Percentiles rank a stretch among this genome's conserved stretches.
phyloP scores from a whole-genome alignment of 2,888 invertebrate species.

The Dexiosoma caninum region DNA sequence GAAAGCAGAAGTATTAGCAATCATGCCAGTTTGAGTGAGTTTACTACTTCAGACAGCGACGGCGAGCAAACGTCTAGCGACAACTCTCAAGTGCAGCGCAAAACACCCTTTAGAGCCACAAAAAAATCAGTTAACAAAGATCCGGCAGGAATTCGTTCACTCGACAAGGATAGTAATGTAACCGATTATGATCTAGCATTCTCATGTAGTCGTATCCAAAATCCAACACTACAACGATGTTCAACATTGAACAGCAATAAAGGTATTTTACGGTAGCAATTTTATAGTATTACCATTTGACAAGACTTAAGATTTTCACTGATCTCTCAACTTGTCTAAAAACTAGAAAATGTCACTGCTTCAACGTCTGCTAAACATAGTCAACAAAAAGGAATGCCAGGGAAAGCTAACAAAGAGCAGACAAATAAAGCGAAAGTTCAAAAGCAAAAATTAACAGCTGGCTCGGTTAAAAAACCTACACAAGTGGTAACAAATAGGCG shows the following conservation, averaged over 20 bases:
- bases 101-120: not conserved
- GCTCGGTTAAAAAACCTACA: not conserved
- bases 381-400: too few species aligned
- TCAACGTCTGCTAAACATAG: too few species aligned
- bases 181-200: conserved; percentile 65
- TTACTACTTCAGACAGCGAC: not conserved
- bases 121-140: not conserved
- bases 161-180: conserved; percentile 42
- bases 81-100: not conserved
- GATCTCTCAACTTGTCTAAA: too few species aligned
- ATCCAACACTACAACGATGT: conserved; percentile 35
- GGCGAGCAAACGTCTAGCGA: not conserved
- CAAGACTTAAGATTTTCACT: too few species aligned
- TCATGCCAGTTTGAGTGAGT: conserved; percentile 16
- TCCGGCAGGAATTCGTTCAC: conserved; percentile 50
- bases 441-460: too few species aligned
- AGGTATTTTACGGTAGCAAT: not conserved
- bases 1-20: not conserved
- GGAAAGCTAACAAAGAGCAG: too few species aligned
- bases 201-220: conserved; percentile 41
- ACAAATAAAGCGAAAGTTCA: too few species aligned
- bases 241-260: conserved; percentile 61
- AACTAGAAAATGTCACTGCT: too few species aligned
- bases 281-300: too few species aligned
- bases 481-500: conserved; percentile 15